Percentiles rank a stretch among this genome's conserved stretches.
phyloP scores from a whole-genome alignment of 2,888 invertebrate genomes.

The Beris chalybata region DNA sequence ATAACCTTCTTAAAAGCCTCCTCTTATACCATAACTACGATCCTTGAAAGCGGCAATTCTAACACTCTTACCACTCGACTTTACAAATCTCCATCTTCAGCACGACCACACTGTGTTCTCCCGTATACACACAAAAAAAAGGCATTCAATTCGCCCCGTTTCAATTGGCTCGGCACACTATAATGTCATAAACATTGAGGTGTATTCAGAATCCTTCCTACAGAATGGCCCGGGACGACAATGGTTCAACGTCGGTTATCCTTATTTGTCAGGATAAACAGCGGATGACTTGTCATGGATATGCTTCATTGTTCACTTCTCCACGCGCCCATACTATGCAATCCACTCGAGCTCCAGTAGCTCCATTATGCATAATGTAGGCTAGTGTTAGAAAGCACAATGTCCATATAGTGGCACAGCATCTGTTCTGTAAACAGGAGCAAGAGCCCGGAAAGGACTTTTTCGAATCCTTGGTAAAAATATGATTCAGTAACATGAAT shows the following conservation, averaged over 20 bases:
- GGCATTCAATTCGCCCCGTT: constrained; percentile 4
- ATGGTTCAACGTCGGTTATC: constrained; percentile 21
- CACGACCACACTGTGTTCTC: no score
- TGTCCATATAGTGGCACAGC: no score
- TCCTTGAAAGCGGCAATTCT: no score
- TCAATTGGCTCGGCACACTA: constrained; percentile 16
- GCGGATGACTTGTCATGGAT: constrained; percentile 21
- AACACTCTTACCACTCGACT: no score
- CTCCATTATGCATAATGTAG: constrained; percentile 2
- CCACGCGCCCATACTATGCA: not conserved
- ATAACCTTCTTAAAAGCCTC: no score
- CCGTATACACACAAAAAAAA: no score
- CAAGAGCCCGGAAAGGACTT: no score
- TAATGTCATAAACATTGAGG: constrained; percentile 29
- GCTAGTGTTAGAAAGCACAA: not conserved
- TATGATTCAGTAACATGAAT: no score
- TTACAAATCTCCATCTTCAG: no score
- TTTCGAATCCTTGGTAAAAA: no score
- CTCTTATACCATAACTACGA: no score
- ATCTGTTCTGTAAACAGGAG: no score
- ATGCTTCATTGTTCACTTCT: constrained; percentile 26
- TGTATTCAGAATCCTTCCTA: constrained; percentile 11
- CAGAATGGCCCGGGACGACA: constrained; percentile 3
- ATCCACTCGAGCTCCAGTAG: not conserved
- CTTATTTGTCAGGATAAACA: constrained; percentile 30